Base-by-base conservation (phyloP, 2,797 vertebrate species). In the Chiroxiphia lanceolata region DNA sequence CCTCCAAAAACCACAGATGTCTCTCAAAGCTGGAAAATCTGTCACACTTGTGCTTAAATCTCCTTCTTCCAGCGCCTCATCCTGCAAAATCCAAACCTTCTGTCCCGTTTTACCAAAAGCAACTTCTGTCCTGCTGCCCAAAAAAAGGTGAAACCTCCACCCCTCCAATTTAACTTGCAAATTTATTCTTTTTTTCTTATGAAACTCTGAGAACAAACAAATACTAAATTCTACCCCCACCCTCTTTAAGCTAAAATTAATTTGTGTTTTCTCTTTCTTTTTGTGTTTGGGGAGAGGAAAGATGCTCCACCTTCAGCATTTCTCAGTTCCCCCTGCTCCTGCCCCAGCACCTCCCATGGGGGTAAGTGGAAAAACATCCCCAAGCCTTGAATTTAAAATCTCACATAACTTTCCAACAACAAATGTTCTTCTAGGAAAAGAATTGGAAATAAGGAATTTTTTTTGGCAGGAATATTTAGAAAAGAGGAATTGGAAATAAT, bases 371-470 rank as follows among this genome's bases (percentile, higher is more conserved):
- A 2, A 54, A 54, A 25, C 15, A 10, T 3, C 6, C 19, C 10
- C 5, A 48, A 2, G 6, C 10, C 2, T 13, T 2, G 47, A 44
- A 36, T 25, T 75, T 18, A 33, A 89, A 79, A 63, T 23, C 25
- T n/a, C 13, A 8, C 4, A 22, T 34, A 78, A 31, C 9, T 10
- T 34, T 25, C 57, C 33, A 42, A 6, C 8, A n/a, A 1, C 3
- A 6, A 68, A 16, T 0, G 0, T 31, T 47, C 13, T 83, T 38
- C 3, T 26, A 2, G 33, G 56, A 67, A 70, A 75, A 87, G 17
- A 65, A 7, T 7, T 36, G 15, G 38, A 40, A 78, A 81, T 2
- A 12, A 15, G 4, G 4, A 19, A 19, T 10, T 83, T 67, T 31
- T 59, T 67, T 31, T 53, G 3, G 22, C 26, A 18, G 45, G n/a